Conservation (phyloP, 2,888 invertebrate genomes). For the Myopa tessellatipennis region DNA sequence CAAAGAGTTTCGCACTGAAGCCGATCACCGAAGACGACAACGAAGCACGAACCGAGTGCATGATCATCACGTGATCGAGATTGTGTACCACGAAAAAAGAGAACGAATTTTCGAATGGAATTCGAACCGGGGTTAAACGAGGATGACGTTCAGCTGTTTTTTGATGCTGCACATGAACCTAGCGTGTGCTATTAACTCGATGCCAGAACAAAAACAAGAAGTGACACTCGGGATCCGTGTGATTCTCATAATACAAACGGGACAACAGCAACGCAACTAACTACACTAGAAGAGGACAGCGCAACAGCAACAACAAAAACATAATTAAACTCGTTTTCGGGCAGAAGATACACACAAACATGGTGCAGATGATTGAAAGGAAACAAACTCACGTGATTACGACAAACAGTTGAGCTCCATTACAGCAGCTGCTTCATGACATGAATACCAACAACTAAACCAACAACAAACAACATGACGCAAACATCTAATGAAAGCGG, state of each 20-base stretch:
- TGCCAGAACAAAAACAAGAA: no score
- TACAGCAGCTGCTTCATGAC: not conserved
- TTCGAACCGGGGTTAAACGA: no score
- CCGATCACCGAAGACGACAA: constrained; percentile 8
- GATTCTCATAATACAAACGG: no score
- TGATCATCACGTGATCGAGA: constrained; percentile 25
- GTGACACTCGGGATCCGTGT: no score
- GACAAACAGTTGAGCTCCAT: not conserved
- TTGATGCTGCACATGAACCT: no score
- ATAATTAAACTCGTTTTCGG: constrained; percentile 7
- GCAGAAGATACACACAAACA: not conserved
- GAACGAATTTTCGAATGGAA: not conserved
- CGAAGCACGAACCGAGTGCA: not conserved
- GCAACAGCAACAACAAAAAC: not conserved
- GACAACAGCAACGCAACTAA: no score
- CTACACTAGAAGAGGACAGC: no score
- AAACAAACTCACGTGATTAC: constrained; percentile 12
- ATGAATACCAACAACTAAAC: not conserved
- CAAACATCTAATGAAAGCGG: not conserved
- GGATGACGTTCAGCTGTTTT: no score
- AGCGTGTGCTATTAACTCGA: no score
- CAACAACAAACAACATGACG: not conserved
- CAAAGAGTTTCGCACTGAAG: constrained; percentile 23
- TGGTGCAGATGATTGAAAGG: not conserved
- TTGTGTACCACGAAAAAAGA: not conserved